A percentile compares a stretch with the other conserved stretches of the same genome.
These are phyloP conservation scores for Hephaestus fuliginosus DNA, from an alignment of 2,797 vertebrate genomes.

Conservation along the genomic window DNA sequence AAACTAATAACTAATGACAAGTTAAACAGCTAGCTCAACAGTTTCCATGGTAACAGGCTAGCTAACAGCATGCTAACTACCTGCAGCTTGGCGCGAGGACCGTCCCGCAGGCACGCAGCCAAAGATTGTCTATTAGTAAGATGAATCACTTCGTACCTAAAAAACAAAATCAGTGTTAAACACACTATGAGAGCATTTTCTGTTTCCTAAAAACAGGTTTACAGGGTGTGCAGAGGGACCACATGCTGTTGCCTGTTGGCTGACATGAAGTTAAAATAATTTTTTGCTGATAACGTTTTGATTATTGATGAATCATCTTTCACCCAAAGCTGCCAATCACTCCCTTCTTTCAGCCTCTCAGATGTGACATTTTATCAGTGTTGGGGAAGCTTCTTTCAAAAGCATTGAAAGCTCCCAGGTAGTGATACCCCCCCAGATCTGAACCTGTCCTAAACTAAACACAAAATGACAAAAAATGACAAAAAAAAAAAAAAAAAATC, in stretches of 20 bases:
- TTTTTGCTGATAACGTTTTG: background rate
- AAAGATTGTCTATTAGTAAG: conserved; percentile 35
- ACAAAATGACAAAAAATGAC: too few relatives aligned
- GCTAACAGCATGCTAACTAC: background rate
- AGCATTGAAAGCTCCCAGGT: too few relatives aligned
- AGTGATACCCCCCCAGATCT: too few relatives aligned
- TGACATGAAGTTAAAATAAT: background rate
- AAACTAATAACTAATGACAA: background rate
- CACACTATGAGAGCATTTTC: background rate
- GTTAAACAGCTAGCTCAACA: background rate
- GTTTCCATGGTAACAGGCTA: background rate
- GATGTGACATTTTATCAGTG: background rate
- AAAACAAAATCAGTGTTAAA: background rate
- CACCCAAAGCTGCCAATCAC: background rate
- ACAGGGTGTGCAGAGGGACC: background rate
- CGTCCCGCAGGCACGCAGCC: fast-evolving
- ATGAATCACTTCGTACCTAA: background rate
- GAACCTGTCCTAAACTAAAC: too few relatives aligned
- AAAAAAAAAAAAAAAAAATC: too few relatives aligned
- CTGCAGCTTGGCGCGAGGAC: background rate
- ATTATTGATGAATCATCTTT: background rate
- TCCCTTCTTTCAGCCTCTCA: background rate
- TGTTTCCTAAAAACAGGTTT: background rate
- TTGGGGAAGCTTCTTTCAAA: too few relatives aligned
- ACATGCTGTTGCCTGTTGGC: too few relatives aligned